A percentile compares a stretch with the other conserved stretches of the same genome.
These are phyloP conservation scores for Eurytemora carolleeae DNA, from an alignment of 1,140 invertebrate genomes.

Conservation along the genomic window DNA sequence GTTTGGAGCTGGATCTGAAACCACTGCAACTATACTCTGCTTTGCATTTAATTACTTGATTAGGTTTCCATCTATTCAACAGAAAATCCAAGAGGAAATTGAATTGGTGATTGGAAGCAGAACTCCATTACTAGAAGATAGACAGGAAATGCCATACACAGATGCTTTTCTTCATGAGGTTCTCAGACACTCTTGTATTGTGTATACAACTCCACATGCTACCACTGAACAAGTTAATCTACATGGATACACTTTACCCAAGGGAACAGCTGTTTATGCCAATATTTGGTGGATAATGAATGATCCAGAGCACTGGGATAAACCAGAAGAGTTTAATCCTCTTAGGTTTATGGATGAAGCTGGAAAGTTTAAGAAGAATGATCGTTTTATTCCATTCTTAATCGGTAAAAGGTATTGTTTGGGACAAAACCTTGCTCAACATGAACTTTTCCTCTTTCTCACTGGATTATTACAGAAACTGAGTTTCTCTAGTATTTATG, in stretches of 20 bases:
- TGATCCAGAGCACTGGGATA: slow-evolving; percentile 23
- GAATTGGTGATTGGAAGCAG: slow-evolving; percentile 13
- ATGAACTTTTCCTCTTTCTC: slow-evolving; percentile 64
- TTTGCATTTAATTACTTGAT: slow-evolving; percentile 19
- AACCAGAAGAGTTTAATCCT: slow-evolving; percentile 26
- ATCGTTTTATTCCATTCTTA: slow-evolving; percentile 18
- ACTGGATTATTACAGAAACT: slow-evolving; percentile 56
- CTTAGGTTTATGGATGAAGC: slow-evolving; percentile 22
- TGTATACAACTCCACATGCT: slow-evolving; percentile 1
- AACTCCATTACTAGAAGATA: neutral
- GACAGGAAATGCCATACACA: neutral
- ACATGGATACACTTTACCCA: slow-evolving; percentile 17
- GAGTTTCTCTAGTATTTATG: slow-evolving; percentile 28
- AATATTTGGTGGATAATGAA: slow-evolving; percentile 26
- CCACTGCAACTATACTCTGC: slow-evolving; percentile 15
- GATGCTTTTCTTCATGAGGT: slow-evolving; percentile 11
- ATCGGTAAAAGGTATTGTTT: slow-evolving; percentile 59
- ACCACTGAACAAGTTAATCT: slow-evolving; percentile 16
- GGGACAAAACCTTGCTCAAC: slow-evolving; percentile 57
- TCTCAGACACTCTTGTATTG: neutral
- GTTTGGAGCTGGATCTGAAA: slow-evolving; percentile 18
- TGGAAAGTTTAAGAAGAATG: slow-evolving; percentile 13
- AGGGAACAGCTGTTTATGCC: slow-evolving; percentile 20
- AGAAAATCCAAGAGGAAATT: slow-evolving; percentile 18
- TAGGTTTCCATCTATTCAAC: slow-evolving; percentile 19